These are phyloP conservation scores for Meganola albula DNA, from an alignment of 2,888 invertebrate genomes.

Conservation along the genomic window DNA sequence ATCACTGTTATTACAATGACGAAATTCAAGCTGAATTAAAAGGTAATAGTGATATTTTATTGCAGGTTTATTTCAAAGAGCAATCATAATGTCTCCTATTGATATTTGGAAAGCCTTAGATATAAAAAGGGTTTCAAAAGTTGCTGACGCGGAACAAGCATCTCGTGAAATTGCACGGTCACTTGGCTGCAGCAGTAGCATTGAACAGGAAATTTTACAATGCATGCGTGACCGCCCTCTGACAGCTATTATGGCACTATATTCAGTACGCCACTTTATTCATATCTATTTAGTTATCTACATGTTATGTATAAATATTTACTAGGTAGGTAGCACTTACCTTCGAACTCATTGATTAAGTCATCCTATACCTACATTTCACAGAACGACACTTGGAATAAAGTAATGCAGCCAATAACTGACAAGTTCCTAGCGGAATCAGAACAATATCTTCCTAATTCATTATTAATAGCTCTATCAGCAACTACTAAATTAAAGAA, in stretches of 20 bases:
- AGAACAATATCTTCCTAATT: constrained; percentile 79
- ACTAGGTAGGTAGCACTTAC: too few relatives aligned
- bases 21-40: too few relatives aligned
- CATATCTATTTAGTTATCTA: too few relatives aligned
- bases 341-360: background rate
- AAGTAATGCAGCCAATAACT: constrained; percentile 79
- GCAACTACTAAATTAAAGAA: constrained; percentile 66
- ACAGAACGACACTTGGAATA: constrained; percentile 78
- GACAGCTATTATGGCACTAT: constrained; percentile 75
- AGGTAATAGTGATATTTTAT: too few relatives aligned
- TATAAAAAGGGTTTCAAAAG: constrained; percentile 33
- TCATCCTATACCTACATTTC: constrained; percentile 13
- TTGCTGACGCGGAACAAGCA: constrained; percentile 54
- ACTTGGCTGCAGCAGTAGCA: constrained; percentile 71
- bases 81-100: constrained; percentile 82
- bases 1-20: too few relatives aligned
- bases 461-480: constrained; percentile 74
- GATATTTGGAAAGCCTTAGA: constrained; percentile 59
- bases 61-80: constrained; percentile 81
- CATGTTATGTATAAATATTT: too few relatives aligned
- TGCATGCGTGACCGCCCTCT: constrained; percentile 80
- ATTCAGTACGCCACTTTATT: constrained; percentile 38
- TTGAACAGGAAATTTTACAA: constrained; percentile 71
- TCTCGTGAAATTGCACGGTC: constrained; percentile 77
- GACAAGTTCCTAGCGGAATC: constrained; percentile 79